Percentiles rank a stretch among this genome's conserved stretches.
Conservation (phyloP, 2,113 vertebrate species). For the Danio rerio region DNA sequence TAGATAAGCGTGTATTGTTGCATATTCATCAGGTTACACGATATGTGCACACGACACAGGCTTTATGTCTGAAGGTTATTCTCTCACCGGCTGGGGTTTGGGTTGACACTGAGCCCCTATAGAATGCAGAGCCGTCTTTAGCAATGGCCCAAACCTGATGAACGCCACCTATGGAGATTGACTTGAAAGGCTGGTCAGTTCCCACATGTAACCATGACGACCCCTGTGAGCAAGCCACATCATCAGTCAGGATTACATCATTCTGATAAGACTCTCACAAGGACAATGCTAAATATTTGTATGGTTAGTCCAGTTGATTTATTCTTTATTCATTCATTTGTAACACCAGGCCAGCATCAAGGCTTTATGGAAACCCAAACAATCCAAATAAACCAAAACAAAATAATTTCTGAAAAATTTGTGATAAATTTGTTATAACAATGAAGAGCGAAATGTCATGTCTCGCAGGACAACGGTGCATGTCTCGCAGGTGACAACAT, state of each 20-base stretch:
- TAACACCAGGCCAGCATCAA: too few species aligned
- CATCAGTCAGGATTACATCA: background rate
- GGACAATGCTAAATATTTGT: background rate
- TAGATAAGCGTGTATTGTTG: background rate
- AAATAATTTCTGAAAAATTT: too few species aligned
- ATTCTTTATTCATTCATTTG: too few species aligned
- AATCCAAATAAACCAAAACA: too few species aligned
- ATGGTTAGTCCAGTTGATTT: background rate
- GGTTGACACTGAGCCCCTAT: slow-evolving; percentile 88
- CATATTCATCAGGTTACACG: background rate
- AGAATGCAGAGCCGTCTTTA: slow-evolving; percentile 91
- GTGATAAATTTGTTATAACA: too few species aligned
- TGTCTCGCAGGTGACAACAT: too few species aligned
- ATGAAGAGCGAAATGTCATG: too few species aligned
- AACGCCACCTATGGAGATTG: slow-evolving; percentile 87
- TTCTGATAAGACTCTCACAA: background rate
- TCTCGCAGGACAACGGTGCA: too few species aligned
- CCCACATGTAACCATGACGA: slow-evolving; percentile 95
- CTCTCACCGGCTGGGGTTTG: slow-evolving; percentile 85
- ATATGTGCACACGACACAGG: background rate
- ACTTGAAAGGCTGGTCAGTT: slow-evolving; percentile 94
- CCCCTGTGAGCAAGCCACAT: slow-evolving; percentile 75
- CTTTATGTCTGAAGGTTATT: background rate
- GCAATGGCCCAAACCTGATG: slow-evolving; percentile 95
- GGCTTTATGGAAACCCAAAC: too few species aligned